These are phyloP conservation scores for Aepyceros melampus DNA, from an alignment of 2,113 vertebrate species.

Conservation along the genomic window DNA sequence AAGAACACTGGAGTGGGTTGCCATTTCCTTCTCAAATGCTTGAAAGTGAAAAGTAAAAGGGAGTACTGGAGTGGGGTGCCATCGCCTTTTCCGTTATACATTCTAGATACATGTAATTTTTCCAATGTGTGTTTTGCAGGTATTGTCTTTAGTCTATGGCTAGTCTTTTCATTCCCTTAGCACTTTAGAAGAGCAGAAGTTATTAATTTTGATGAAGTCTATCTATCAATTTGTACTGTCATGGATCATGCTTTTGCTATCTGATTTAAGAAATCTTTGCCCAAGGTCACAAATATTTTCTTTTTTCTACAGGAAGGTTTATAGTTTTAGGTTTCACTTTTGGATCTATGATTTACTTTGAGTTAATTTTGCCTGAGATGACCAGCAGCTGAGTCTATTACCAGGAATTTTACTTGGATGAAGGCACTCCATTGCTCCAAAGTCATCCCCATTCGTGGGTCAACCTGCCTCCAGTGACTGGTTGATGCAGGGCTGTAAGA, in stretches of 20 bases:
- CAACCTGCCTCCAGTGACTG: background rate
- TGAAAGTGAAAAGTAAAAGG: too few relatives aligned
- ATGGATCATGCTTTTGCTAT: background rate
- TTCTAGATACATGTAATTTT: background rate
- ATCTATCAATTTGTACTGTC: background rate
- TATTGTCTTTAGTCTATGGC: background rate
- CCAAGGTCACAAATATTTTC: background rate
- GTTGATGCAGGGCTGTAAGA: too few relatives aligned
- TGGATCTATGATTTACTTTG: background rate
- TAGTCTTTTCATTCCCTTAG: background rate
- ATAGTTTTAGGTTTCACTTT: background rate
- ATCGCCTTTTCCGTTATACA: too few relatives aligned
- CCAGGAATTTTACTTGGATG: background rate
- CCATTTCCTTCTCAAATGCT: too few relatives aligned
- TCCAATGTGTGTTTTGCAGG: background rate
- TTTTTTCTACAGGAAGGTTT: background rate
- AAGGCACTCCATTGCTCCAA: background rate
- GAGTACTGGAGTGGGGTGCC: too few relatives aligned
- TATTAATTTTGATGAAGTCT: constrained; percentile 16
- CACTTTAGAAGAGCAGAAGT: background rate
- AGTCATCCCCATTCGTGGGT: background rate
- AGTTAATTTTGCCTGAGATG: background rate
- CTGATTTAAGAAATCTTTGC: background rate
- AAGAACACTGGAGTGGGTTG: too few relatives aligned
- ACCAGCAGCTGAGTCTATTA: background rate